Percentiles rank a stretch among this genome's conserved stretches.
These are phyloP conservation scores for Periophthalmodon schlosseri DNA, from an alignment of 2,113 vertebrate species.

Conservation along the genomic window DNA sequence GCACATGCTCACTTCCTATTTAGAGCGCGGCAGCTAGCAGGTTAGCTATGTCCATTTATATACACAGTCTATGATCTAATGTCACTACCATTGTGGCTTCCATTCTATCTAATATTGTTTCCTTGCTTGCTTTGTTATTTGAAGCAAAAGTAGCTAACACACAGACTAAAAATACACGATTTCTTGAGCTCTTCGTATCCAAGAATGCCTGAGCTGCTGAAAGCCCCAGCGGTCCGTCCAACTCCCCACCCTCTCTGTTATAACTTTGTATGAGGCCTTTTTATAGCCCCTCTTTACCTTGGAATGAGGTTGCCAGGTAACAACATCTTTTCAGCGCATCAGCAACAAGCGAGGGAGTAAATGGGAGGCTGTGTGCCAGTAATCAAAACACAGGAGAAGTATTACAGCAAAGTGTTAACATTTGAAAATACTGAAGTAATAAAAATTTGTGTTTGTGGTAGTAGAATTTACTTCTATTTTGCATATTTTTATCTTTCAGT, in stretches of 20 bases:
- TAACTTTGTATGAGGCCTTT: slow-evolving; percentile 59
- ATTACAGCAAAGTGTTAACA: neutral
- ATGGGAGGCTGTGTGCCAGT: neutral
- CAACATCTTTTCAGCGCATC: slow-evolving; percentile 38
- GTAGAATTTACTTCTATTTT: neutral
- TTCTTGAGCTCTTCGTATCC: neutral
- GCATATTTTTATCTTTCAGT: too few species aligned
- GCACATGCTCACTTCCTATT: too few species aligned
- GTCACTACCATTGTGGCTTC: too few species aligned
- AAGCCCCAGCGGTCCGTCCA: slow-evolving; percentile 30
- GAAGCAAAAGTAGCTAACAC: too few species aligned
- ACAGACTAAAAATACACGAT: too few species aligned
- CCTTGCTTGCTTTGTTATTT: too few species aligned
- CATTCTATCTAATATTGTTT: too few species aligned
- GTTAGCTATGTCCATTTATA: too few species aligned
- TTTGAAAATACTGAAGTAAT: neutral
- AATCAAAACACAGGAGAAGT: neutral
- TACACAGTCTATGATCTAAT: too few species aligned
- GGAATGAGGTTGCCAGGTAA: slow-evolving; percentile 70
- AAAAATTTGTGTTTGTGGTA: neutral
- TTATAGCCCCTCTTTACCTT: slow-evolving; percentile 64
- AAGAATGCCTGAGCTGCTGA: slow-evolving; percentile 33
- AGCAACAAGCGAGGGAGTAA: slow-evolving; percentile 2
- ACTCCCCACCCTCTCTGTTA: slow-evolving; percentile 6
- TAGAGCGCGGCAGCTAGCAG: too few species aligned